Evolutionary conservation across 2,113 vertebrate genomes (phyloP), one percentile per base, ranked within the genome.

Genomic region (Salvelinus namaycush): DNA sequence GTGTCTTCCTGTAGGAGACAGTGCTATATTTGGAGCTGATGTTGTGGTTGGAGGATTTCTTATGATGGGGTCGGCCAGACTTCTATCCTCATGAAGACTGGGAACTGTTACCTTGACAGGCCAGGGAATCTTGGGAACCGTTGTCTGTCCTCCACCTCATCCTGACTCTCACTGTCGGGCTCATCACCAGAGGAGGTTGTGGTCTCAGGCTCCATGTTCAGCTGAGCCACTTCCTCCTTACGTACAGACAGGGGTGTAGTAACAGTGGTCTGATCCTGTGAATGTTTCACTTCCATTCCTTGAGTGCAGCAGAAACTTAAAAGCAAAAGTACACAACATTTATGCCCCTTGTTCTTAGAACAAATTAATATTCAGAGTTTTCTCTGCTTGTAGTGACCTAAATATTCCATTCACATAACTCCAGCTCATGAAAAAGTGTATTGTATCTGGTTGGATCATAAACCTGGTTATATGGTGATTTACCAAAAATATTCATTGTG

Each of bases 1-100:
- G 91, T 80, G 98, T 99, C 91, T 93, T 97, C 68, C 97, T 92
- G 83, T 98, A 99, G 70, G 97, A 99, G 87, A 96, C 94, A 0
- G 96, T 98, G 80, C 96, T 95, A 86, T 97, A 99, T 74, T 94
- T 93, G 79, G 95, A 93, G 1, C 94, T 93, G 72, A 87, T 90
- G 88, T 94, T 93, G 81, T 93, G 92, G 88, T 95, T 91, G 76
- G 95, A 93, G 48, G 92, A 91, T 68, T 92, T 92, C 11, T 90
- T 94, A 3, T 84, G 83, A 0, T 72, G 67, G 27, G 68, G 86
- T 3, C 72, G 70, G 39, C 70, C 2, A 8, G 77, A 84, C 73
- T 72, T 93, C 77, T 94, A 2, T 51, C 3, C 94, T 0, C 77
- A 87, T 0, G 81, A 51, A 7, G 82, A 83, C 16, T 91, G 92